These are phyloP conservation scores for Tinamus guttatus DNA, from an alignment of 2,113 vertebrate genomes.

Conservation along the genomic window DNA sequence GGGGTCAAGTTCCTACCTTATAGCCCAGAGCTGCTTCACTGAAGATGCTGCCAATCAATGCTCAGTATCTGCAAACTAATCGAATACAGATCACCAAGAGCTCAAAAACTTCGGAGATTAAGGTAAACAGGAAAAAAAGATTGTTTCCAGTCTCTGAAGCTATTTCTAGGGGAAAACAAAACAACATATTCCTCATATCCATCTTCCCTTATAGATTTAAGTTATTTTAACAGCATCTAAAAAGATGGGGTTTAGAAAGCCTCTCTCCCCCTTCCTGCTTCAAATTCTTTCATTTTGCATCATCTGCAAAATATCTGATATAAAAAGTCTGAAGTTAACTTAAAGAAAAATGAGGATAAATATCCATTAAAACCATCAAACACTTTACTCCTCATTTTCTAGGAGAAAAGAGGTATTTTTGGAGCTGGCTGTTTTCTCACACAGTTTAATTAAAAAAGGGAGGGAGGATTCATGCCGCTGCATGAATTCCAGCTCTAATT, in stretches of 20 bases:
- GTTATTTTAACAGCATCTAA: neutral
- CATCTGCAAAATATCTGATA: neutral
- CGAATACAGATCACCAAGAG: neutral
- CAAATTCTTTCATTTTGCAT: neutral
- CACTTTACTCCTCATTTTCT: neutral
- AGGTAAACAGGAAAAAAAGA: neutral
- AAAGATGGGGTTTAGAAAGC: neutral
- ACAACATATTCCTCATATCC: neutral
- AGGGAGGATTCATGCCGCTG: neutral
- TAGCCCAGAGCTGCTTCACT: neutral
- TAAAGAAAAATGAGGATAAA: neutral
- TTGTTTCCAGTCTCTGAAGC: neutral
- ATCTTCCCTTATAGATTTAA: neutral
- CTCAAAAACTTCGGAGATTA: fast-evolving
- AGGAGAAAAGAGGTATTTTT: neutral
- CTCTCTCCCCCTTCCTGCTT: neutral
- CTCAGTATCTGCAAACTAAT: fast-evolving
- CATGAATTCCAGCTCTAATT: neutral
- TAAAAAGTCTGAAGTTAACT: neutral
- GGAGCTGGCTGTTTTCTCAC: neutral
- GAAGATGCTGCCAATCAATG: neutral
- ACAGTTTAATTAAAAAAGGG: neutral
- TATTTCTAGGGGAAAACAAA: neutral
- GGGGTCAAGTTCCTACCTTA: neutral
- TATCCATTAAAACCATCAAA: neutral